Evolutionary conservation across 2,113 vertebrate species (phyloP), one percentile per base, ranked within the genome.

Genomic region (Rousettus leschenaultii): DNA sequence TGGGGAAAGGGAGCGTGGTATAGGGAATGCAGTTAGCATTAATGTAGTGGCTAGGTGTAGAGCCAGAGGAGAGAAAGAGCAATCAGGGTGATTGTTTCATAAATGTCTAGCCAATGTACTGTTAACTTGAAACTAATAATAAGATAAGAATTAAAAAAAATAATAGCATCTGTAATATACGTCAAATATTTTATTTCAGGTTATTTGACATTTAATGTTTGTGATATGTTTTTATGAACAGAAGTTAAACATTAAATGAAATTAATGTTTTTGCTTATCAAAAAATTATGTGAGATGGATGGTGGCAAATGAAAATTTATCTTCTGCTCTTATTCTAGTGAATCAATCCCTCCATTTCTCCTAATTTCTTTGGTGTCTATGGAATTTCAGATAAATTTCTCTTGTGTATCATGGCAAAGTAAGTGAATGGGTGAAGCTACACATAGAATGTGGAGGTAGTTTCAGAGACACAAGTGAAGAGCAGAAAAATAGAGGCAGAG

Each of bases 301-400:
- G 21, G 13, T 86, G 22, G 11, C 22, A 91, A 96, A 79, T 53
- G 22, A 86, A 91, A 86, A 53, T 45, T 91, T 40, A 38, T 93
- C 48, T 96, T 82, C 28, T 92, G 16, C 40, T 86, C n/a, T 95
- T 90, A 71, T 71, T 75, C 18, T 33, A 86, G 40, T 68, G 45
- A 93, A 85, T 40, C 30, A 79, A 14, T 93, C 28, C 95, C 18
- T 92, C 84, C 40, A 53, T 87, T 92, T 95, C 70, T 94, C 85
- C 48, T 5, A 57, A 48, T 33, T 55, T 89, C 48, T 86, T 91
- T 95, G n/a, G 30, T 96, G 24, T 89, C 21, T 53, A 38, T 66
- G 35, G 53, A 65, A 53, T 95, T 97, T 95, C 28, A 86, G 63
- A 93, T 79, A 95, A 48, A 86, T 83, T 93, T 95, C 15, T 91